Evolutionary conservation across 2,888 invertebrate species (phyloP).

Genomic region (Pardosa pseudoannulata): DNA sequence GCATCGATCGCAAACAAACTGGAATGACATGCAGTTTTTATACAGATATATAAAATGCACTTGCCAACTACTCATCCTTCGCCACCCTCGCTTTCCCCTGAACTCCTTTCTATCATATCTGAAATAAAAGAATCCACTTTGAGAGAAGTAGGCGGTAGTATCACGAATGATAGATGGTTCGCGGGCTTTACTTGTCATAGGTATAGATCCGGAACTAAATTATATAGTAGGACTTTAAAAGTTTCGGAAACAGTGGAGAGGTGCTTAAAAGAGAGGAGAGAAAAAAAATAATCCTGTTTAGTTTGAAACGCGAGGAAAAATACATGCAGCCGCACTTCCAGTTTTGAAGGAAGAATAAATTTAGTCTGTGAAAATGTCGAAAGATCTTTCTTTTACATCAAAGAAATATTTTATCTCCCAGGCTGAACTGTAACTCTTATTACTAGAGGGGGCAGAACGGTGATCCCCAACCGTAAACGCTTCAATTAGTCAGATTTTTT

Average conservation of each 20-base stretch:
- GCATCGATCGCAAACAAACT: conserved; percentile 36
- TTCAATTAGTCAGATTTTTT: conserved; percentile 1
- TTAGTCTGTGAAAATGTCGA: conserved; percentile 5
- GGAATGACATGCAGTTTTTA: conserved; percentile 3
- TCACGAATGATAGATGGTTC: conserved; percentile 54
- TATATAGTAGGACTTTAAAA: conserved; percentile 56
- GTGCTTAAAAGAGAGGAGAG: conserved; percentile 15
- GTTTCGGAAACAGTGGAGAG: conserved; percentile 60
- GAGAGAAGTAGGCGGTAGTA: conserved; percentile 45
- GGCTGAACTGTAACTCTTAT: background rate
- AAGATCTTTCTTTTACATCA: conserved; percentile 2
- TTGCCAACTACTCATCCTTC: background rate
- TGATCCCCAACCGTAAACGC: conserved; percentile 1
- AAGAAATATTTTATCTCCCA: conserved; percentile 3
- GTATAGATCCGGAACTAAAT: conserved; percentile 59
- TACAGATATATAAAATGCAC: background rate
- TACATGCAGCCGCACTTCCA: conserved; percentile 1
- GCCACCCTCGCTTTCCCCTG: conserved; percentile 4
- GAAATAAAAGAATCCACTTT: conserved; percentile 51
- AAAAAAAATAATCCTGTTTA: conserved; percentile 4
- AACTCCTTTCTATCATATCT: conserved; percentile 42
- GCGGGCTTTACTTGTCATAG: conserved; percentile 36
- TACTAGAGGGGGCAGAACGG: conserved; percentile 1
- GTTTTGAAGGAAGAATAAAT: conserved; percentile 14
- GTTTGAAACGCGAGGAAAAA: conserved; percentile 15